phyloP scores from a whole-genome alignment of 2,113 vertebrate species.

The Heterochromis multidens region DNA sequence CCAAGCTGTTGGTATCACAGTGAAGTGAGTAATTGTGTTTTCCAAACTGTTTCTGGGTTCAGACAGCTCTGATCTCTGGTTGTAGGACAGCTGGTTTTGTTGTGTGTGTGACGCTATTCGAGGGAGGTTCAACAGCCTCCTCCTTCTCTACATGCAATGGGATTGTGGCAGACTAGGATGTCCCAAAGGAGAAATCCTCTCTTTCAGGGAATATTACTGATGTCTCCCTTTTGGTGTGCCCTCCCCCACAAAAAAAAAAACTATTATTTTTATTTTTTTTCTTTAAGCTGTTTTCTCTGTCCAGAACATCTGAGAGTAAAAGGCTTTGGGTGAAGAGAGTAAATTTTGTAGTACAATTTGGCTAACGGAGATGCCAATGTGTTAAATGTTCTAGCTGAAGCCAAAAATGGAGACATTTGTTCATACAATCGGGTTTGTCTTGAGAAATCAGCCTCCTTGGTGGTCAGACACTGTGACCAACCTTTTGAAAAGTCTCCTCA shows the following conservation, averaged over 20 bases:
- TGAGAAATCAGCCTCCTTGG: slow-evolving; percentile 27
- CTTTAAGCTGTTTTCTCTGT: slow-evolving; percentile 20
- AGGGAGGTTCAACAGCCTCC: slow-evolving; percentile 38
- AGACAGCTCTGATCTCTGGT: slow-evolving; percentile 61
- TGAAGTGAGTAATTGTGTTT: not conserved
- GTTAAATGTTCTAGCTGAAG: slow-evolving; percentile 63
- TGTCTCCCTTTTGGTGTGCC: slow-evolving; percentile 42
- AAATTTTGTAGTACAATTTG: slow-evolving; percentile 47
- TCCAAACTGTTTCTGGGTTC: slow-evolving; percentile 10
- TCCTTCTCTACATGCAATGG: slow-evolving; percentile 56
- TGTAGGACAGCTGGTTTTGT: slow-evolving; percentile 49
- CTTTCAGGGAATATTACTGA: slow-evolving; percentile 49
- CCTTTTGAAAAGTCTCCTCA: slow-evolving; percentile 38
- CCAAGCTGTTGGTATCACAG: not conserved
- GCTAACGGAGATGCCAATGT: slow-evolving; percentile 34
- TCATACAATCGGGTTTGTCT: slow-evolving; percentile 50
- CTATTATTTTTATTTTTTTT: not conserved
- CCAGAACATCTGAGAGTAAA: not conserved
- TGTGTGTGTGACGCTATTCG: slow-evolving; percentile 52
- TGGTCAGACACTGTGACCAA: slow-evolving; percentile 11
- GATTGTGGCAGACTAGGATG: slow-evolving; percentile 72
- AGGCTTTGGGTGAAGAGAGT: slow-evolving; percentile 8
- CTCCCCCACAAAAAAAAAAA: too few species aligned
- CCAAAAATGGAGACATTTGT: slow-evolving; percentile 59
- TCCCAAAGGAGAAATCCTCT: slow-evolving; percentile 51